Evolutionary conservation across 2,888 invertebrate species (phyloP), one percentile per base, ranked within the genome.

Genomic region (Metallyticus violacea): DNA sequence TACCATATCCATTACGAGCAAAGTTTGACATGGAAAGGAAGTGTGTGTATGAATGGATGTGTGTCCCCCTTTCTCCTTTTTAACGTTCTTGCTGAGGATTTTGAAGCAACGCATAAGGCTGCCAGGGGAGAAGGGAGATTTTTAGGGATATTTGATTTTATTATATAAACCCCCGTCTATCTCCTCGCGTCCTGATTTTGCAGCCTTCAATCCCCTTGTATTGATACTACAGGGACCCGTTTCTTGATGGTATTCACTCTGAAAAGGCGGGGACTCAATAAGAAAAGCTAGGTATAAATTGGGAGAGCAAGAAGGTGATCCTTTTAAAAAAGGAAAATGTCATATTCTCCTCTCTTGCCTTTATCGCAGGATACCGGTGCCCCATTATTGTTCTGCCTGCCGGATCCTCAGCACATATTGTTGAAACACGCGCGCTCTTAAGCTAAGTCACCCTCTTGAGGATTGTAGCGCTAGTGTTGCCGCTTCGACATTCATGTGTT

Each of bases 221-320:
- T 62, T 62, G 40, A 62, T 62, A 22, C 40, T 62, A 22, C 40
- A 15, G 40, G n/a, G n/a, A n/a, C n/a, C n/a, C n/a, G n/a, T n/a
- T n/a, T n/a, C 30, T 2, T 81, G 62, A 30, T 62, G 62, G 26
- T 26, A 81, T 81, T 81, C 83, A 77, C 77, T 83, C 25, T 83
- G 83, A 62, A 83, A 83, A 77, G 83, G 28, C 6, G 77, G 25
- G 26, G 83, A 83, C 40, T 62, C 40, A 62, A 86, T 86, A 79
- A 77, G 85, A 85, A 86, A 79, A 84, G 27, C 22, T 82, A 78
- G 40, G 40, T 62, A 62, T 62, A 62, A 62, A 62, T 62, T 62
- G 40, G 40, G 40, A 62, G n/a, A n/a, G n/a, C n/a, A n/a, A 81
- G 80, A 85, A 77, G 86, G 77, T 87, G 87, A 87, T 87, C 87